Evolutionary conservation across 2,797 vertebrate genomes (phyloP), one percentile per base, ranked within the genome.

Genomic region (Eupleurogrammus muticus): DNA sequence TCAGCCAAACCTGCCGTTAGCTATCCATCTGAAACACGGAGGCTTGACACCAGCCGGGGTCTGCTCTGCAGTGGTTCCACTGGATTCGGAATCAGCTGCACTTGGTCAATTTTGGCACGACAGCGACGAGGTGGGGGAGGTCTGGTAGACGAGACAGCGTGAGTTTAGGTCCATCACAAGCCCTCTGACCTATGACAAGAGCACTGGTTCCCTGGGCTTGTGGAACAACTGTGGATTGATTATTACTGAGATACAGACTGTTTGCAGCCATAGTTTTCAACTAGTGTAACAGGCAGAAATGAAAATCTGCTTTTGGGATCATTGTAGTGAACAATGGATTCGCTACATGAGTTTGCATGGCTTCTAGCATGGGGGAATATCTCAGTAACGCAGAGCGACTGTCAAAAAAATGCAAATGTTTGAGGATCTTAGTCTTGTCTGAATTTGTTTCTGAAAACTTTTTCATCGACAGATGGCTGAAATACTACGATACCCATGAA

Each of bases 1-100:
- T 85, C 85, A 81, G 67, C 62, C 20, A 1, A 60, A 54, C 65
- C 69, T 76, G 59, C 81, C 51, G 64, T 80, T 81, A 76, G 76
- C 81, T 58, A 19, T 68, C 66, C 59, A n/a, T 75, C 74, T 81
- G 75, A 85, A 75, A 73, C 78, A 73, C 2, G 42, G 77, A 71
- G 51, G 42, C 70, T n/a, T 50, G 79, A 77, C 78, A 73, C 54
- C 2, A 61, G 73, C 65, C 21, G 77, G 36, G 73, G 79, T 78
- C 73, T 65, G 76, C 82, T 75, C 80, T 40, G 71, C 62, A 38
- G 75, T 53, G 62, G 48, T 66, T 77, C 70, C 34, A 0, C 70
- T 62, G 60, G 42, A 73, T 66, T 50, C 48, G 53, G 53, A 56
- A 57, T 50, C 28, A 61, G 47, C 66, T 52, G 65, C 55, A 34